Base-by-base conservation (phyloP, 2,113 vertebrate species). In the Lichenostomus cassidix region DNA sequence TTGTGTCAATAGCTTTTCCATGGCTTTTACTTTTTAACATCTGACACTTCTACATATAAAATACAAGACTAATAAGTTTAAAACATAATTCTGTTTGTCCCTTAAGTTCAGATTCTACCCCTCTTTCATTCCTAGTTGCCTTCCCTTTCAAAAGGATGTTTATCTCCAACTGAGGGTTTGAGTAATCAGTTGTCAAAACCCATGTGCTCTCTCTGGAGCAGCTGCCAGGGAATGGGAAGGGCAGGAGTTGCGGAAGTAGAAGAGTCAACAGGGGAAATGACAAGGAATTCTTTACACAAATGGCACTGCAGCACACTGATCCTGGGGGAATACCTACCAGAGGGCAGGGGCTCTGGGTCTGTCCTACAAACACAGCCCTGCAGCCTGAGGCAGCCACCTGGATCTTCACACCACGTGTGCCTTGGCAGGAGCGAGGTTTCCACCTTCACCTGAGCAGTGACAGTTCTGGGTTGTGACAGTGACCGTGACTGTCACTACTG, bases 351-450 rank as follows among this genome's bases (percentile, higher is more conserved):
- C 56, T 62, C 21, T 0, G 22, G 8, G 5, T 2, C 58, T 31
- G 21, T 22, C 67, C 71, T 20, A 13, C 62, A 41, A 9, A 31
- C 53, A 13, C 37, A 7, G 31, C 1, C 64, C 28, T 11, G 9
- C 37, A 80, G 71, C 42, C 58, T 5, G 27, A 16, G 79, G 46
- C 63, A 77, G 23, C 39, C 37, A 8, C 50, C 58, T 10, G 60
- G 5, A 15, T 23, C 17, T 18, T 7, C 64, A 20, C 1, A 6
- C 42, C 47, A 15, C 24, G 0, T 0, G 1, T 15, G 47, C 13
- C 0, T 8, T 9, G 28, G 42, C 58, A 76, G 58, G 20, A 77
- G 42, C 29, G 20, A 78, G 44, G 28, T 27, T 19, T 31, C 62
- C 70, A 49, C 18, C 71, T 28, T 41, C 49, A 8, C 69, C 56